These are phyloP conservation scores for Aporophyla nigra DNA, from an alignment of 2,888 invertebrate genomes.

Conservation along the genomic window DNA sequence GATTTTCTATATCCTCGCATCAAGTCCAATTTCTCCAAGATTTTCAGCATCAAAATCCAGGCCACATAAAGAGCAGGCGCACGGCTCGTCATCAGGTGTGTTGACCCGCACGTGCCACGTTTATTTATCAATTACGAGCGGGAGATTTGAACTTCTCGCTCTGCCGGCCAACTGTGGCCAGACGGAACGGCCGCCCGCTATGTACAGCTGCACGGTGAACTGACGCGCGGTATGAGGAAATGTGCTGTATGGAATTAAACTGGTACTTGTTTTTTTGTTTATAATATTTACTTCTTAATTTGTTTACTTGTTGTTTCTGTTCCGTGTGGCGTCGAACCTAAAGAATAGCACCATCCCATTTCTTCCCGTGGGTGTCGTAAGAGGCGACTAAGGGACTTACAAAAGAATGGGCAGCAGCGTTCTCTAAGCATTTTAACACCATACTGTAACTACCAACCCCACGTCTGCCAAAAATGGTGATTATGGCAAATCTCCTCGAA, in stretches of 20 bases:
- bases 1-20: neutral
- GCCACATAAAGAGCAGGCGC: conserved; percentile 21
- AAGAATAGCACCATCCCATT: too few species aligned
- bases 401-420: too few species aligned
- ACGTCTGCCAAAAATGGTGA: too few species aligned
- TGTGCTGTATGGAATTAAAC: neutral
- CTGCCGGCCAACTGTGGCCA: conserved; percentile 89
- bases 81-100: conserved; percentile 74
- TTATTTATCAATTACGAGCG: conserved; percentile 89
- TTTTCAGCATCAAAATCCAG: conserved; percentile 18
- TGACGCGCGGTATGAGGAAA: conserved; percentile 42
- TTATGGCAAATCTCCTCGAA: too few species aligned
- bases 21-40: neutral
- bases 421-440: too few species aligned
- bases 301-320: too few species aligned
- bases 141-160: conserved; percentile 91
- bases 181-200: conserved; percentile 89
- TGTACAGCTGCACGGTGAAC: conserved; percentile 71
- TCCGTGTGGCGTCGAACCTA: too few species aligned
- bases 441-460: too few species aligned
- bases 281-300: too few species aligned
- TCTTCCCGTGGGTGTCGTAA: too few species aligned
- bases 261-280: too few species aligned
- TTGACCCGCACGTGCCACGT: conserved; percentile 89
- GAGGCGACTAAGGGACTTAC: too few species aligned